Percentiles rank a stretch among this genome's conserved stretches.
Conservation (phyloP, 2,888 invertebrate genomes). For the Machimus rusticus region DNA sequence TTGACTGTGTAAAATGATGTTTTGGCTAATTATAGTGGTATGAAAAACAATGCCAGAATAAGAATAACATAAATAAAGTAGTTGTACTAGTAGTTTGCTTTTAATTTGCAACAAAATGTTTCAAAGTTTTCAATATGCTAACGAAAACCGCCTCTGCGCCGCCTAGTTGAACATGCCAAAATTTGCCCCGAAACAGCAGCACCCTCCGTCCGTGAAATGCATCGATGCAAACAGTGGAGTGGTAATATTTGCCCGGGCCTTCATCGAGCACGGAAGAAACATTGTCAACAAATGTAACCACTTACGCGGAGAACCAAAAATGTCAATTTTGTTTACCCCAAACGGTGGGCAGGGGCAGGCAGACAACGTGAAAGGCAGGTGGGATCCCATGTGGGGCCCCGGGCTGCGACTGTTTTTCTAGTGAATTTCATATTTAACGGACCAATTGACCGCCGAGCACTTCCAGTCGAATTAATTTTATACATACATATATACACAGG, state of each 20-base stretch:
- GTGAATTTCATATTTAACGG: slow-evolving; percentile 21
- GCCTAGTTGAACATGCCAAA: not conserved
- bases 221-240: not conserved
- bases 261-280: not conserved
- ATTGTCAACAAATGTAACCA: not conserved
- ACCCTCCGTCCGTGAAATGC: not conserved
- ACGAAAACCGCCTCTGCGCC: not conserved
- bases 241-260: not conserved
- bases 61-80: not conserved
- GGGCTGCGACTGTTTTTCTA: not conserved
- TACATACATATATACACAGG: not conserved
- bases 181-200: not conserved
- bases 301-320: not conserved
- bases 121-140: not conserved
- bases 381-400: not conserved
- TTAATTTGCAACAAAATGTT: not conserved
- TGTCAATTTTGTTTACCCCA: not conserved
- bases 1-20: too few relatives aligned
- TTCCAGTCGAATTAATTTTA: not conserved
- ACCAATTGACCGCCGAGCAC: not conserved
- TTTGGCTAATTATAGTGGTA: too few relatives aligned
- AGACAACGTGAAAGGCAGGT: not conserved
- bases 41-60: not conserved
- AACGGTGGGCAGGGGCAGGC: not conserved
- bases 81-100: too few relatives aligned